Evolutionary conservation across 92 coral and sea anemone genomes (phyloP), one percentile per base, ranked within the genome.

Genomic region (Virgularia gustaviana): DNA sequence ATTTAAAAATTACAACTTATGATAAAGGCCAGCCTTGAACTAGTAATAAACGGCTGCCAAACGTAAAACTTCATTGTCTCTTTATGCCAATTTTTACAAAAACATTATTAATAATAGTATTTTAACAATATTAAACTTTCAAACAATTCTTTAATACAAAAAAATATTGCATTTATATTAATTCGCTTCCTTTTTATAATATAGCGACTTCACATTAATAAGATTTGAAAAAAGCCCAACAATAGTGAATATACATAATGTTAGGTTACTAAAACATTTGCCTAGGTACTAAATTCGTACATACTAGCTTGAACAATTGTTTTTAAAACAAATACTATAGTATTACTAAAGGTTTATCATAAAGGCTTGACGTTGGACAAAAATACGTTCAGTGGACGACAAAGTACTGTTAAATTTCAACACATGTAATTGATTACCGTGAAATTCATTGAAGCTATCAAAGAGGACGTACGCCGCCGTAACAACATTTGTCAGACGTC

Each of bases 71-170:
- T n/a, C n/a, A n/a, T n/a, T n/a, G n/a, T n/a, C n/a, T 27, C 51
- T 27, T 15, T 44, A 37, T 64, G 25, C 8, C 57, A 68, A 68
- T 68, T 47, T 68, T 68, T 68, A 47, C 47, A 59, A 68, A 49
- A 68, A 49, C 75, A 51, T 23, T 56, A 66, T 68, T 30, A 27
- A 56, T 19, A 66, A 49, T 49, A 68, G 51, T 47, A 68, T 68
- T 68, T 61, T 68, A 68, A 68, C 75, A 68, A 43, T 66, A 66
- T 68, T 43, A 68, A 68, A 19, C 57, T 68, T 68, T 66, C 51
- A 68, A 68, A 68, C 75, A 68, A 68, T 68, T 67, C 58, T 49
- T 49, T 51, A 68, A 49, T 60, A 60, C 66, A 60, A 68, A 66
- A 68, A 25, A 39, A 16, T 31, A 29, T 49, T 45, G 20, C 18